A percentile compares a stretch with the other conserved stretches of the same genome.
Conservation (phyloP, 53 echinoderm and acorn worm genomes). For the Holothuria leucospilota region DNA sequence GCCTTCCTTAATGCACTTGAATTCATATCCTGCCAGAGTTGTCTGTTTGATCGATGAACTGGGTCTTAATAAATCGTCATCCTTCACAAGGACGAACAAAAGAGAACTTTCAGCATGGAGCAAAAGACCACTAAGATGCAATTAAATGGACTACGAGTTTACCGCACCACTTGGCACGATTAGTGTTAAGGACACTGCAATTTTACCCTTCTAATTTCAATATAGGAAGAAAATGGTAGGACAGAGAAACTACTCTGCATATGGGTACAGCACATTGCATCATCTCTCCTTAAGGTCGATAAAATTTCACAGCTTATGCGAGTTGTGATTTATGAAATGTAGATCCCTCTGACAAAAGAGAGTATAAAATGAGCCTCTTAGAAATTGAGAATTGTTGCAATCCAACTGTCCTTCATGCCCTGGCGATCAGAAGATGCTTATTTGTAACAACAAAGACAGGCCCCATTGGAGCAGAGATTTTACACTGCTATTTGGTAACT, state of each 20-base stretch:
- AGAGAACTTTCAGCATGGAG: no score
- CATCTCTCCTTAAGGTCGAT: background rate
- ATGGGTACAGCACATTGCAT: background rate
- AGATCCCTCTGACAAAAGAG: slow-evolving; percentile 17
- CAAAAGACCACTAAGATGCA: background rate
- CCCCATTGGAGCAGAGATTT: background rate
- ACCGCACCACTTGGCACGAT: background rate
- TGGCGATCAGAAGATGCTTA: no score
- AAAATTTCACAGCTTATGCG: slow-evolving; percentile 15
- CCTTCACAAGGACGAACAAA: background rate
- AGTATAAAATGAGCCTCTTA: background rate
- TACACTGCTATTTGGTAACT: no score
- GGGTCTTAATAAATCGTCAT: background rate
- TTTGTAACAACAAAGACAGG: no score
- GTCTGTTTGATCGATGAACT: slow-evolving; percentile 3
- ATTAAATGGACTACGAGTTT: slow-evolving; percentile 9
- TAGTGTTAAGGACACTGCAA: background rate
- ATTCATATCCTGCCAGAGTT: no score
- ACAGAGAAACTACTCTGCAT: no score
- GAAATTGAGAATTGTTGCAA: background rate
- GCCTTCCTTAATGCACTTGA: background rate
- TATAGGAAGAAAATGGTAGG: no score
- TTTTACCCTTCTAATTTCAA: no score
- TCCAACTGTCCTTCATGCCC: background rate
- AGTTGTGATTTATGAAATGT: slow-evolving; percentile 4